Conservation (phyloP, 2,113 vertebrate genomes). For the Galemys pyrenaicus region DNA sequence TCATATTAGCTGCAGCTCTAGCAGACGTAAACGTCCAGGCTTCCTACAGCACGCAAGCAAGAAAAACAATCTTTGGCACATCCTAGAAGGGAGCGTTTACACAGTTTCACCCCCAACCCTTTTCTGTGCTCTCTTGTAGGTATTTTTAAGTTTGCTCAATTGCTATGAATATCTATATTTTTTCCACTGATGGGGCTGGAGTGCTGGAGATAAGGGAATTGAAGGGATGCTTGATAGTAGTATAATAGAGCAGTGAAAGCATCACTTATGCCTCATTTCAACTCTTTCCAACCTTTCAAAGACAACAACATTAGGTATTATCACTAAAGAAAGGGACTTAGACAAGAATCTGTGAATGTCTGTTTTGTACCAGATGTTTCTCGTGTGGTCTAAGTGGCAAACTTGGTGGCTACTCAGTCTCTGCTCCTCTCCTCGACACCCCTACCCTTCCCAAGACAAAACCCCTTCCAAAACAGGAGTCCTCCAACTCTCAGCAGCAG, state of each 20-base stretch:
- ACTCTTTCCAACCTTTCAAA: not conserved
- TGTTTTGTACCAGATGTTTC: not conserved
- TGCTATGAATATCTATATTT: not conserved
- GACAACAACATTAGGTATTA: not conserved
- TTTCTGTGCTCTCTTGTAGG: not conserved
- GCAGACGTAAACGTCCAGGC: conserved; percentile 34
- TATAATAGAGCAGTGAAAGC: not conserved
- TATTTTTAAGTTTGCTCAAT: not conserved
- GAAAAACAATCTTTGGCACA: conserved; percentile 29
- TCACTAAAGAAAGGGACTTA: not conserved
- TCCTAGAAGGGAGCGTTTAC: not conserved
- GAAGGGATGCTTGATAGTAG: not conserved
- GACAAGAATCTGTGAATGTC: not conserved
- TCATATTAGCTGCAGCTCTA: conserved; percentile 67
- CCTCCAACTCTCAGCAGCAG: not conserved
- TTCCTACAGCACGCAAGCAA: conserved; percentile 22
- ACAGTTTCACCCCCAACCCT: not conserved
- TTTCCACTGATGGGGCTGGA: not conserved
- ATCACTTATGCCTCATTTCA: not conserved
- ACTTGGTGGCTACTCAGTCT: not conserved
- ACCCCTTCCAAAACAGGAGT: not conserved
- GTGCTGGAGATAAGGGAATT: not conserved
- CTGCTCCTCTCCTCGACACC: not conserved
- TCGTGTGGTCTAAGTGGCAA: not conserved
- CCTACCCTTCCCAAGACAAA: not conserved